Conservation (phyloP, 1,140 invertebrate species). For the Elymnias hypermnestra region DNA sequence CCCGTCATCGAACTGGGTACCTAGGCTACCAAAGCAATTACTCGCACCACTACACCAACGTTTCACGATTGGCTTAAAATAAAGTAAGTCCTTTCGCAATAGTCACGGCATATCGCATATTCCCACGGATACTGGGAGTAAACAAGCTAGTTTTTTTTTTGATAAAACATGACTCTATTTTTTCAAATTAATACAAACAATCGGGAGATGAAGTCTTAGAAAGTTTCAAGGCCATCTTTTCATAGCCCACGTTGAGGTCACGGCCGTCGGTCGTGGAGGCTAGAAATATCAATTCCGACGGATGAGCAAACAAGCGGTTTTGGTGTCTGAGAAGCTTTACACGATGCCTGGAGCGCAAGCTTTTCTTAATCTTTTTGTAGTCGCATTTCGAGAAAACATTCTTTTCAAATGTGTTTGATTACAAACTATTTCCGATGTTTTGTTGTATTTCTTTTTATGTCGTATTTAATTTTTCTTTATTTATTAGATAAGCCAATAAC, state of each 20-base stretch:
- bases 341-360: slow-evolving; percentile 11
- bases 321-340: slow-evolving; percentile 12
- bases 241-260: slow-evolving; percentile 14
- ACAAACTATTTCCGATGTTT: too few species aligned
- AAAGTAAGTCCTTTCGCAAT: too few species aligned
- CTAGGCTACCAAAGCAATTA: too few species aligned
- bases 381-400: background rate
- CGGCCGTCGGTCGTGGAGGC: slow-evolving; percentile 3
- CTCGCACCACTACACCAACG: too few species aligned
- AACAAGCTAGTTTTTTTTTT: background rate
- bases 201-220: background rate
- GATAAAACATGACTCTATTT: background rate
- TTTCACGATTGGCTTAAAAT: too few species aligned
- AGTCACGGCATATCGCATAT: too few species aligned
- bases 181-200: background rate
- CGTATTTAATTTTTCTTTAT: too few species aligned
- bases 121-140: too few species aligned
- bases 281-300: slow-evolving; percentile 20
- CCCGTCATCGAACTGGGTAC: too few species aligned
- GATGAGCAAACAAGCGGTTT: slow-evolving; percentile 24
- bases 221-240: slow-evolving; percentile 11
- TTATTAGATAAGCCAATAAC: too few species aligned
- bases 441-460: too few species aligned
- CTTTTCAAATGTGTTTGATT: background rate
- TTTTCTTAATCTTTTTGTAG: slow-evolving; percentile 9